A percentile compares a stretch with the other conserved stretches of the same genome.
Conservation (phyloP, 2,888 invertebrate species). For the Callimorpha dominula region DNA sequence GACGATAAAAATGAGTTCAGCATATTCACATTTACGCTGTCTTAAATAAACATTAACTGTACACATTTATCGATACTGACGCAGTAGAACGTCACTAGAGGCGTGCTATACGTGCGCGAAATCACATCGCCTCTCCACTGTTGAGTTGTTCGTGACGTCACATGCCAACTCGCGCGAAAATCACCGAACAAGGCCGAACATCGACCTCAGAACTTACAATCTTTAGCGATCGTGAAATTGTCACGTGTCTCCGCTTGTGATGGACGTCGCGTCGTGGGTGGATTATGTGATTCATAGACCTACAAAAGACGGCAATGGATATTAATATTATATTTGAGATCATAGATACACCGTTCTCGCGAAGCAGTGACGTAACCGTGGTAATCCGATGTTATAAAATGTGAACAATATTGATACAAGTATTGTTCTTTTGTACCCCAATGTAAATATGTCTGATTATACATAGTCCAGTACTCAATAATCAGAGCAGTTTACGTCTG, state of each 20-base stretch:
- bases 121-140: slow-evolving; percentile 68
- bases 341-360: no score
- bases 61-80: slow-evolving; percentile 58
- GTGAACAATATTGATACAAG: no score
- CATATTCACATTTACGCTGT: slow-evolving; percentile 25
- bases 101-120: slow-evolving; percentile 71
- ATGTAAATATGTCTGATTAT: not conserved
- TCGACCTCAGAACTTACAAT: slow-evolving; percentile 68
- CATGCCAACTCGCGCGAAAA: slow-evolving; percentile 68
- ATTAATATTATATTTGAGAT: not conserved
- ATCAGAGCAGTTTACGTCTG: not conserved
- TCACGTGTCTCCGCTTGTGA: slow-evolving; percentile 53
- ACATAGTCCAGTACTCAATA: not conserved
- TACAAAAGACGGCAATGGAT: slow-evolving; percentile 5
- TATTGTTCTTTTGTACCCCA: no score
- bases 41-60: slow-evolving; percentile 31
- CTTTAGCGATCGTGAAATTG: slow-evolving; percentile 39
- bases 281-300: slow-evolving; percentile 36
- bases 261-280: slow-evolving; percentile 31
- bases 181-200: slow-evolving; percentile 80
- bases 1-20: not conserved
- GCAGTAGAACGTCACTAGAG: slow-evolving; percentile 67
- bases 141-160: slow-evolving; percentile 62
- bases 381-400: not conserved
- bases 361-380: not conserved